A percentile compares a stretch with the other conserved stretches of the same genome.
Conservation (phyloP, 2,888 invertebrate genomes). For the Drosophila nigricruria region DNA sequence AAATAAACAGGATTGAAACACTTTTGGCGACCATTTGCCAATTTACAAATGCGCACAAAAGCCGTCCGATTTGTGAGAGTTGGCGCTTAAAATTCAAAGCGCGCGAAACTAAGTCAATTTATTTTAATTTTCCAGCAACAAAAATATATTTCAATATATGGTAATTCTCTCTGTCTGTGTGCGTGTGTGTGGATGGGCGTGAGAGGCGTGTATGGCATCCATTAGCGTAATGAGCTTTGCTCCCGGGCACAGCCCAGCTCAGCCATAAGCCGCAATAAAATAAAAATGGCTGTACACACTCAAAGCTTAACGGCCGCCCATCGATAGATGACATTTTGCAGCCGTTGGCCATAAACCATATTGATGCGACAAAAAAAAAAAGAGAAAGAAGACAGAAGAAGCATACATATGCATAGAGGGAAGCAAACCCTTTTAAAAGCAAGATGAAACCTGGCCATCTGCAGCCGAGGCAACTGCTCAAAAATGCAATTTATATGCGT, state of each 20-base stretch:
- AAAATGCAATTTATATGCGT: constrained; percentile 79
- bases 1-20: constrained; percentile 74
- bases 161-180: background rate
- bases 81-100: constrained; percentile 66
- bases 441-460: constrained; percentile 47
- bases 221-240: constrained; percentile 78
- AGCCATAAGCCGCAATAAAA: constrained; percentile 59
- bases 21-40: constrained; percentile 59
- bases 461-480: constrained; percentile 65
- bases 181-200: background rate
- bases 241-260: constrained; percentile 34
- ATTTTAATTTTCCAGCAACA: constrained; percentile 63
- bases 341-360: constrained; percentile 76
- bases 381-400: constrained; percentile 8
- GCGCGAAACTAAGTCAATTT: constrained; percentile 68
- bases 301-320: constrained; percentile 72
- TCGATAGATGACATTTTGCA: constrained; percentile 76
- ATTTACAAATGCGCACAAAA: constrained; percentile 72
- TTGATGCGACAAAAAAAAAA: constrained; percentile 50
- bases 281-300: constrained; percentile 62
- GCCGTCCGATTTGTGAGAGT: constrained; percentile 57
- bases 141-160: constrained; percentile 25
- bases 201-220: constrained; percentile 36
- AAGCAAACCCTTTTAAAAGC: constrained; percentile 34
- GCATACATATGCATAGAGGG: background rate